A percentile compares a stretch with the other conserved stretches of the same genome.
These are phyloP conservation scores for Nansenia antarctica DNA, from an alignment of 2,113 vertebrate species.

Conservation along the genomic window DNA sequence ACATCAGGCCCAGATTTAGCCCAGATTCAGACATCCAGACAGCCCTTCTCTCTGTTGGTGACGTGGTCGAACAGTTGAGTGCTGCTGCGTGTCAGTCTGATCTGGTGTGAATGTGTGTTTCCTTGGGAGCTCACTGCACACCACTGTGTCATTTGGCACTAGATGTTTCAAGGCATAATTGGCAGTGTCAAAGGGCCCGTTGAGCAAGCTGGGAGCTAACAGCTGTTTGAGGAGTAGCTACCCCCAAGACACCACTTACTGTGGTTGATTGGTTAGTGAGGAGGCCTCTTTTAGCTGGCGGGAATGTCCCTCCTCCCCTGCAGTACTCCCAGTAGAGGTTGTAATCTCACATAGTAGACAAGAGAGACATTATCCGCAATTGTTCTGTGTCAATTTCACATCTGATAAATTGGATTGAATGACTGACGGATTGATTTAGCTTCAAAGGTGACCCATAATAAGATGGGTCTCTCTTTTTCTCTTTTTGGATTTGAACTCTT, in stretches of 20 bases:
- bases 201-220: constrained; percentile 12
- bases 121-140: neutral
- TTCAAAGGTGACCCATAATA: neutral
- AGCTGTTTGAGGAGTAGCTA: constrained; percentile 22
- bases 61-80: neutral
- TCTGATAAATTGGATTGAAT: neutral
- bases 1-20: neutral
- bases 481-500: neutral
- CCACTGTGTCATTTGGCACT: neutral
- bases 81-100: neutral
- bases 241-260: constrained; percentile 4
- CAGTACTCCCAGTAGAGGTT: no score
- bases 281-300: neutral
- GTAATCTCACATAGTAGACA: no score
- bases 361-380: no score
- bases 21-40: neutral
- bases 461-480: neutral
- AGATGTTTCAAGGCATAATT: constrained; percentile 12
- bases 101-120: neutral
- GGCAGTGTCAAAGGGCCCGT: constrained; percentile 14
- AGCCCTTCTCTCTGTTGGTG: neutral
- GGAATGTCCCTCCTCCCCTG: neutral
- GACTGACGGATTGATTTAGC: no score
- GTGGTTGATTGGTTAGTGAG: constrained; percentile 11
- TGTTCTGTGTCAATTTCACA: neutral